These are phyloP conservation scores for Chromis chromis DNA, from an alignment of 2,797 vertebrate genomes.

Conservation along the genomic window DNA sequence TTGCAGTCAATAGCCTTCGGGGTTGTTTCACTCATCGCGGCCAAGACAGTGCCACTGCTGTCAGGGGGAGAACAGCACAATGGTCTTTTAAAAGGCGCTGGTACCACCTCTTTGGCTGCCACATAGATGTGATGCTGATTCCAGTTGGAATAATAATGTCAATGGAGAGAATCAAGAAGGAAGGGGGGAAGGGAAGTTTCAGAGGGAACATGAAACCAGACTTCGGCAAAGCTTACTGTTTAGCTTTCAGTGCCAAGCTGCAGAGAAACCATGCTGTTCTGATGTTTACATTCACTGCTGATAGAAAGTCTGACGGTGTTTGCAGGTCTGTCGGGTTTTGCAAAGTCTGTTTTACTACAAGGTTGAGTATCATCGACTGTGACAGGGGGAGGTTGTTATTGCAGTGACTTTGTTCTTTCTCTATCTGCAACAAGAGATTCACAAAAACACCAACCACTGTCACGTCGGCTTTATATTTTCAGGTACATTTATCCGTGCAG, in stretches of 20 bases:
- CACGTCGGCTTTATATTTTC: too few relatives aligned
- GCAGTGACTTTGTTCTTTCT: too few relatives aligned
- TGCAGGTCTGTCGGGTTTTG: not conserved
- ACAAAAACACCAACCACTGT: not conserved
- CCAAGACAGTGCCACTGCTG: constrained; percentile 75
- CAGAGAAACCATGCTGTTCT: constrained; percentile 16
- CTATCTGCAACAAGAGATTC: not conserved
- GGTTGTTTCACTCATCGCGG: constrained; percentile 56
- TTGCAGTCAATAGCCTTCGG: constrained; percentile 69
- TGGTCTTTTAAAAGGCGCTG: constrained; percentile 67
- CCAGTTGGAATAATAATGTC: constrained; percentile 67
- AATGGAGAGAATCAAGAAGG: constrained; percentile 27
- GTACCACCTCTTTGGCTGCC: constrained; percentile 79
- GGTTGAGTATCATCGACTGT: too few relatives aligned
- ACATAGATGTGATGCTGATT: constrained; percentile 66
- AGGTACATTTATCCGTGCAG: too few relatives aligned
- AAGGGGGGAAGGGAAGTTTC: constrained; percentile 20
- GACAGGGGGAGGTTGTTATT: too few relatives aligned
- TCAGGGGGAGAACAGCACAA: constrained; percentile 74
- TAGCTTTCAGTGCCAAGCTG: not conserved
- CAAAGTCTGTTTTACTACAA: not conserved
- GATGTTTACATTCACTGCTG: constrained; percentile 31
- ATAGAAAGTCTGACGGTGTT: not conserved
- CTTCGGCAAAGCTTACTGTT: constrained; percentile 9
- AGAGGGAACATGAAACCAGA: constrained; percentile 12